Evolutionary conservation across 2,113 vertebrate species (phyloP), one percentile per base, ranked within the genome.

Genomic region (Lethenteron camtschaticum): DNA sequence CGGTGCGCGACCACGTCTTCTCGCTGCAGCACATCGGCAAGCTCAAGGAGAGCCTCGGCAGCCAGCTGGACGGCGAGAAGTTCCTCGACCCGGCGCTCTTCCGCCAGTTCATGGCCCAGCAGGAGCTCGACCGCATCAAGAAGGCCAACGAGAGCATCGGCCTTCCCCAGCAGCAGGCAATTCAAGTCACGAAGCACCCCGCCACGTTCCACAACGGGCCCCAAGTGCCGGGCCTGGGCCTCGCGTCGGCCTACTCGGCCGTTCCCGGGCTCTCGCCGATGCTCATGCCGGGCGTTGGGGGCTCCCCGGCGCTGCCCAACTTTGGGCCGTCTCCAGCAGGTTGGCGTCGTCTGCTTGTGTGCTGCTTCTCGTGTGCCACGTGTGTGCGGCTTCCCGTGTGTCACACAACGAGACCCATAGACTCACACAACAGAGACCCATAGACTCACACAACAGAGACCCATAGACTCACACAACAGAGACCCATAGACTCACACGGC

Each of bases 291-390:
- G 92, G 94, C 78, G 95, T 96, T 80, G 96, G 95, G 72, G 90
- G 90, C 77, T 90, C 92, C 77, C 89, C 92, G 75, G 91, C 94
- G 76, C 86, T 99, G 86, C 83, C 92, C 69, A 89, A 90, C 85
- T 99, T 96, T 80, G 88, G 90, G 79, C 92, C 90, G 80, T 92
- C 87, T 82, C 88, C 92, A 84, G 95, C 92, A 82, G 89, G 94
- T 99, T 72, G 12, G 57, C 56, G 56, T 10, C 20, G 41, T 70
- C 56, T 57, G 57, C 57, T 14, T 66, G 12, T 12, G 8, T 57
- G 20, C 4, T 59, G 56, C 58, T 14, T 60, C 56, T 55, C n/a
- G 57, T 66, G 18, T 9, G 58, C 11, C 4, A 16, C 56, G n/a
- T 41, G 58, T 16, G 14, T 56, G 24, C 3, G 56, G 55, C 58